These are phyloP conservation scores for Megalopta genalis DNA, from an alignment of 1,140 invertebrate species.

Conservation along the genomic window DNA sequence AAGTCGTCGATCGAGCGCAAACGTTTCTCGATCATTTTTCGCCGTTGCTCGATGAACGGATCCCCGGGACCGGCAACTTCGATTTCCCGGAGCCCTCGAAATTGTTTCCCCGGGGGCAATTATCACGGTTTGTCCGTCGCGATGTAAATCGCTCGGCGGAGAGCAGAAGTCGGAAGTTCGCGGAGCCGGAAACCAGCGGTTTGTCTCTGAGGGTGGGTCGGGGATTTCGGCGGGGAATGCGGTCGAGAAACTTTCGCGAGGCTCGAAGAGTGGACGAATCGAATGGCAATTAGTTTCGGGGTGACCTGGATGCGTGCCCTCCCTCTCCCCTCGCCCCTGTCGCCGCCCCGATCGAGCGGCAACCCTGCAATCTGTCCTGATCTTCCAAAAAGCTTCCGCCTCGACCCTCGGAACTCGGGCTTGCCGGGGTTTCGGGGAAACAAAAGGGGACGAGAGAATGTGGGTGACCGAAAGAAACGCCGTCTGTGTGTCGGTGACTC, in stretches of 20 bases:
- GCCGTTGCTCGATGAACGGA: too few relatives aligned
- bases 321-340: not conserved
- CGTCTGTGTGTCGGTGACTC: not conserved
- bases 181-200: conserved; percentile 41
- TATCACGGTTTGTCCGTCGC: conserved; percentile 34
- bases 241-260: conserved; percentile 35
- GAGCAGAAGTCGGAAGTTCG: conserved; percentile 14
- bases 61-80: not conserved
- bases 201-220: conserved; percentile 23
- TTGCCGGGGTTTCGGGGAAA: not conserved
- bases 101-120: conserved; percentile 6
- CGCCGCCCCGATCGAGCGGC: not conserved
- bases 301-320: conserved; percentile 35
- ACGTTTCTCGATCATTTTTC: too few relatives aligned
- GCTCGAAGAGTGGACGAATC: conserved; percentile 42
- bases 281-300: conserved; percentile 49
- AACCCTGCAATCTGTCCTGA: not conserved
- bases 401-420: not conserved
- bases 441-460: not conserved
- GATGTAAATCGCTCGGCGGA: conserved; percentile 9
- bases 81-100: not conserved
- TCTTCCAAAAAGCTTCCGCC: not conserved
- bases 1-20: too few relatives aligned
- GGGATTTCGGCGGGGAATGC: conserved; percentile 37
- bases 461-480: not conserved